Percentiles rank a stretch among this genome's conserved stretches.
Evolutionary conservation across 2,888 invertebrate species (phyloP).

Genomic region (Lasioglossum morio): DNA sequence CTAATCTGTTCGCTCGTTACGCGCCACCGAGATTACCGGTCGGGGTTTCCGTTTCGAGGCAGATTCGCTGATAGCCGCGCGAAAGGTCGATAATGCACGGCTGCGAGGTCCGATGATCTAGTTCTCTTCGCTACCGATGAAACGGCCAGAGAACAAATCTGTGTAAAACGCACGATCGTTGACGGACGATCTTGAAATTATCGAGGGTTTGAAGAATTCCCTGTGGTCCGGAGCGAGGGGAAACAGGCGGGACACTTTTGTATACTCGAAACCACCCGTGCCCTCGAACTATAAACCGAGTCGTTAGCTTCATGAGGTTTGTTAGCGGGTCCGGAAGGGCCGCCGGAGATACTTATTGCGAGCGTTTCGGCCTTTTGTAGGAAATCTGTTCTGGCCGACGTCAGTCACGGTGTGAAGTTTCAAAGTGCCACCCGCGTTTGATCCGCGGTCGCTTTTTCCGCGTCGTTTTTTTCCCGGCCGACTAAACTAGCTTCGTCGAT

Average conservation of each 20-base stretch:
- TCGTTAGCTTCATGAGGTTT: slow-evolving; percentile 74
- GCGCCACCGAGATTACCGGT: slow-evolving; percentile 51
- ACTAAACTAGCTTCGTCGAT: slow-evolving; percentile 54
- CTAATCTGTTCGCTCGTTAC: slow-evolving; percentile 74
- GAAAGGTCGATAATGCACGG: slow-evolving; percentile 11
- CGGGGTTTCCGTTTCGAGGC: slow-evolving; percentile 43
- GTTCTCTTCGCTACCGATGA: background rate
- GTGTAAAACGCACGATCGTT: background rate
- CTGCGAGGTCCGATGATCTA: background rate
- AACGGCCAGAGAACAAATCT: background rate
- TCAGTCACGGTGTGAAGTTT: slow-evolving; percentile 56
- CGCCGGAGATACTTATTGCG: slow-evolving; percentile 38
- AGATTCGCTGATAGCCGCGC: slow-evolving; percentile 43
- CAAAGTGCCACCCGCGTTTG: slow-evolving; percentile 52
- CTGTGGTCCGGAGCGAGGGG: background rate
- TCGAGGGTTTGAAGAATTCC: background rate
- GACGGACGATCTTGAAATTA: background rate
- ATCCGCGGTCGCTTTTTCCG: background rate
- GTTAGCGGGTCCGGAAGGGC: slow-evolving; percentile 64
- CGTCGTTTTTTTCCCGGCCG: background rate
- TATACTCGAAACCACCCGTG: slow-evolving; percentile 77
- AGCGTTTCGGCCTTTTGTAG: slow-evolving; percentile 46
- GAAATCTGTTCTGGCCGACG: slow-evolving; percentile 36
- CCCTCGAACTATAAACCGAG: slow-evolving; percentile 54
- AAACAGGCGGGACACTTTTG: slow-evolving; percentile 77